These are phyloP conservation scores for Leiothrix lutea DNA, from an alignment of 2,113 vertebrate species.

Conservation along the genomic window DNA sequence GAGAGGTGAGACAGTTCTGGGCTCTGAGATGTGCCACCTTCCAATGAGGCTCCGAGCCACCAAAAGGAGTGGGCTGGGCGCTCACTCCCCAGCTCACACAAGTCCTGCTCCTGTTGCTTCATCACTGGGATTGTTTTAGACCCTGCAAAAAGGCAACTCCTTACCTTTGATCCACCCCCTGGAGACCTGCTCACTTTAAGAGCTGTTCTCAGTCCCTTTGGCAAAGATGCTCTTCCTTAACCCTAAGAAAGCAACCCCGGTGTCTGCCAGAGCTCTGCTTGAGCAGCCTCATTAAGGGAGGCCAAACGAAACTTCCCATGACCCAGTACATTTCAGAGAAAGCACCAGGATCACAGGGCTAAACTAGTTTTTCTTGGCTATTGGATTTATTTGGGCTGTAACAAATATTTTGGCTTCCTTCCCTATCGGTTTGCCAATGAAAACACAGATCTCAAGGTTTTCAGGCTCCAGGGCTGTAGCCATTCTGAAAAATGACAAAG, in stretches of 20 bases:
- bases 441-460: conserved; percentile 59
- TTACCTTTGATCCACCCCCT: background rate
- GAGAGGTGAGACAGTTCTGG: background rate
- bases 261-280: background rate
- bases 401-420: conserved; percentile 61
- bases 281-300: background rate
- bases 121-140: background rate
- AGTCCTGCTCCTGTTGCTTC: background rate
- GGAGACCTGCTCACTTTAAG: background rate
- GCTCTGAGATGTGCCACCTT: background rate
- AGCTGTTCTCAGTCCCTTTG: background rate
- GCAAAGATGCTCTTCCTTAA: background rate
- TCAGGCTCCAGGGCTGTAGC: conserved; percentile 9
- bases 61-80: background rate
- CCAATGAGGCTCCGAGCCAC: background rate
- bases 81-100: background rate
- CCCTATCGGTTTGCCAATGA: conserved; percentile 59
- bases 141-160: background rate
- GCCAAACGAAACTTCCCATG: conserved; percentile 47
- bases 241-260: background rate
- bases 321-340: conserved; percentile 49
- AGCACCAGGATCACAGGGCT: conserved; percentile 31
- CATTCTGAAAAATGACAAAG: conserved; percentile 59
- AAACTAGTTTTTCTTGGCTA: conserved; percentile 62
- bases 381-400: conserved; percentile 46